Evolutionary conservation across 2,113 vertebrate species (phyloP), one percentile per base, ranked within the genome.

Genomic region (Tricholaema leucomelas): DNA sequence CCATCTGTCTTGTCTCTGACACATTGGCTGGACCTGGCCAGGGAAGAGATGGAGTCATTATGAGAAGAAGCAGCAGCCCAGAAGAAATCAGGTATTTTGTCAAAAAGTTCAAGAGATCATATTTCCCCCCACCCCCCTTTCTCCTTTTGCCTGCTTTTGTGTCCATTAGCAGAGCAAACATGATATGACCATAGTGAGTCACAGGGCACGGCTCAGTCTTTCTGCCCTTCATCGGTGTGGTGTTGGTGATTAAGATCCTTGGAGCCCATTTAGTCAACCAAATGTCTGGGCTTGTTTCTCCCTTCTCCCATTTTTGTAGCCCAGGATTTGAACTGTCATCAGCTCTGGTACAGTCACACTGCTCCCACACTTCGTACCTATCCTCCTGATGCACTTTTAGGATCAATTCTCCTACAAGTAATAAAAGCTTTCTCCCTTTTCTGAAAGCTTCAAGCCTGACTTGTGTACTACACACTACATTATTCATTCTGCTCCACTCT

Each of bases 1-100:
- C 88, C 90, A 96, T 98, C 94, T 96, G 93, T 97, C 97, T 98
- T 97, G 56, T 55, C 76, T 96, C 93, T 96, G 89, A 94, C 84
- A 89, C 31, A 27, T 73, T 85, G 56, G 42, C 81, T 7, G 40
- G 81, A 77, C 67, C 19, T 48, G 21, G 21, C 46, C 46, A 90
- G 35, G 44, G n/a, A 30, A 86, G 83, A 84, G 93, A 93, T 94
- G 92, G 88, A 96, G 85, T 97, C 92, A 96, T 35, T 83, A 87
- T 96, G 96, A 97, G 80, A 95, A 97, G 60, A 96, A 97, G 90
- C 95, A 98, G 96, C 89, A 96, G 86, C 77, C 60, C 69, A 61
- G 15, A 38, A 80, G 38, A 35, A 88, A 84, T 92, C 60, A 55
- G 31, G 42, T 72, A 88, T 89, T 93, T 84, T 64, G 55, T 33